A percentile compares a stretch with the other conserved stretches of the same genome.
phyloP scores from a whole-genome alignment of 2,113 vertebrate species.

The Campylorhamphus procurvoides region DNA sequence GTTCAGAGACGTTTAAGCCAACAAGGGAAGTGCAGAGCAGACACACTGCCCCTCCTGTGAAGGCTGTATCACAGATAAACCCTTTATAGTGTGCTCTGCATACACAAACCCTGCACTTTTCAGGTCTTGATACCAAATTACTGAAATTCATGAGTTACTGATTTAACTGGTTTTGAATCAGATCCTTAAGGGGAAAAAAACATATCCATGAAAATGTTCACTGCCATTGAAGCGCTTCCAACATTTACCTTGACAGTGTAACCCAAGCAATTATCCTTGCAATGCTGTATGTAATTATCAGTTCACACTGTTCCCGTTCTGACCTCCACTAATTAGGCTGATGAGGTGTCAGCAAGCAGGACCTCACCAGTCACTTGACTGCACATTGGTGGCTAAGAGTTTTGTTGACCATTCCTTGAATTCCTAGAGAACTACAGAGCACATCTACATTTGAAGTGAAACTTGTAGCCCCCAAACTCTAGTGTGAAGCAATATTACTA shows the following conservation, averaged over 20 bases:
- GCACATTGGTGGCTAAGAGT: neutral
- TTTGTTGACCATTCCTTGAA: neutral
- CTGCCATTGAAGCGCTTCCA: neutral
- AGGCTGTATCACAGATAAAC: neutral
- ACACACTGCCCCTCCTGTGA: neutral
- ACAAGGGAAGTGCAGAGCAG: neutral
- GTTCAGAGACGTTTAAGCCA: neutral
- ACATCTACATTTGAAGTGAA: neutral
- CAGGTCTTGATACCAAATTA: neutral
- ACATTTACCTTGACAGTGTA: neutral
- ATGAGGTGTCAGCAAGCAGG: neutral
- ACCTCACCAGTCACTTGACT: neutral
- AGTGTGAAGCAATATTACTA: neutral
- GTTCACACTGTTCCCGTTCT: neutral
- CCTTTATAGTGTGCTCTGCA: neutral
- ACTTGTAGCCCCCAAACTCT: neutral
- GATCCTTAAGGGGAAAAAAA: neutral
- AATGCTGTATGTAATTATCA: neutral
- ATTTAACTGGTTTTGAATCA: neutral
- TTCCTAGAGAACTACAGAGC: neutral
- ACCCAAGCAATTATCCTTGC: neutral
- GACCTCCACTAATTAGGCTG: constrained; percentile 1
- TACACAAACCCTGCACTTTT: neutral
- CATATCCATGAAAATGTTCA: neutral
- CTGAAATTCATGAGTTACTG: neutral